Base-by-base conservation (phyloP, 35 echinoderm and acorn worm genomes). In the Acanthaster planci region DNA sequence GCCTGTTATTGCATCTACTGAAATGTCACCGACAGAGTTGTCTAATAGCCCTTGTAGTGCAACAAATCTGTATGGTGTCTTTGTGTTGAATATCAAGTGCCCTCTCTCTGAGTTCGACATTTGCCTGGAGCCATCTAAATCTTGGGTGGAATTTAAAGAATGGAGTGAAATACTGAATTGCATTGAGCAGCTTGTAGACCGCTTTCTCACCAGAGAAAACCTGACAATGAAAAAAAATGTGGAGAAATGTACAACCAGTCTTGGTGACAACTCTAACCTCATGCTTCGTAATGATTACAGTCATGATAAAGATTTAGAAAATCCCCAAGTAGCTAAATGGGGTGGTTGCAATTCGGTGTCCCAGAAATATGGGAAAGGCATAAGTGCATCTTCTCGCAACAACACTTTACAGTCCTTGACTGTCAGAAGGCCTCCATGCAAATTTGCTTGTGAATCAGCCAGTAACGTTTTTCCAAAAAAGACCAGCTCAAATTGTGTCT, bases 71-170 rank as follows among this genome's bases (percentile, higher is more conserved):
- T 88, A 91, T 86, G 92, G 88, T 16, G 86, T 94, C 14, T 99
- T 82, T 87, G 87, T 99, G 0, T 57, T 99, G 18, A 84, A 99
- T 51, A 89, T 99, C 30, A 84, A 42, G 17, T 99, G 96, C 58
- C 79, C 86, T 31, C 53, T 72, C 52, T 64, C 59, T 57, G 89
- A 91, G 47, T 99, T 94, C 84, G 96, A 99, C 77, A 94, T 99
- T 51, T 86, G 79, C 14, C 77, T 90, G 14, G 92, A 99, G 40
- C 91, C 92, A 26, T 14, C 80, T 19, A 88, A 99, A 67, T 94
- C 96, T 34, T 67, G 94, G 27, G 85, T 99, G 38, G 96, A 99
- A 72, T 99, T 99, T 29, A 93, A 87, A 60, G 92, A 99, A 53
- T 99, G 96, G 96, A 54, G 80, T 23, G 76, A 76, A 37, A 55